These are phyloP conservation scores for Climacteris rufus DNA, from an alignment of 2,113 vertebrate species.

Conservation along the genomic window DNA sequence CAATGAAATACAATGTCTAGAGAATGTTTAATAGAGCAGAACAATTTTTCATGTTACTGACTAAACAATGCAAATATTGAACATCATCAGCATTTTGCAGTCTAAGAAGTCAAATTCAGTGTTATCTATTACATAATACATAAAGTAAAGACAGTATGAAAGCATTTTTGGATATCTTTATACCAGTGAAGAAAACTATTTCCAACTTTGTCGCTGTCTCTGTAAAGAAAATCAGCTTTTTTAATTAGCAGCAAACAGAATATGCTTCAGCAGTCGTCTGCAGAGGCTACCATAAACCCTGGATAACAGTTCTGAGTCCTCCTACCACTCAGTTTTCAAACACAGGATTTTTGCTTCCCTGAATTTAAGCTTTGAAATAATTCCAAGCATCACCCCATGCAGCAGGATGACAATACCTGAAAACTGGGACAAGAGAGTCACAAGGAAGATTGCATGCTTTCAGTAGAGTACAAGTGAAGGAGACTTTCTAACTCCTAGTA, in stretches of 20 bases:
- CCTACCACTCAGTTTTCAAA: neutral
- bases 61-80: neutral
- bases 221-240: neutral
- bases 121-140: neutral
- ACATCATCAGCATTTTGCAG: neutral
- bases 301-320: neutral
- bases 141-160: neutral
- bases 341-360: neutral
- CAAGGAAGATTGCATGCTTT: constrained; percentile 12
- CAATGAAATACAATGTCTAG: neutral
- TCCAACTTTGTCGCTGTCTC: neutral
- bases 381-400: neutral
- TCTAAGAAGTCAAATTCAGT: neutral
- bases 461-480: constrained; percentile 13
- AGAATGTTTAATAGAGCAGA: neutral
- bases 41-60: neutral
- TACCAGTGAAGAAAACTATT: neutral
- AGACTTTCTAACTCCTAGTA: neutral
- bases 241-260: neutral
- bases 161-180: neutral
- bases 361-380: neutral
- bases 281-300: neutral
- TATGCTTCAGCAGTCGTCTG: neutral
- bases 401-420: constrained; percentile 25
- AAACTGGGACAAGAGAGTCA: constrained; percentile 41